Base-by-base conservation (phyloP, 2,888 invertebrate genomes). In the Sminthurinus aureus region DNA sequence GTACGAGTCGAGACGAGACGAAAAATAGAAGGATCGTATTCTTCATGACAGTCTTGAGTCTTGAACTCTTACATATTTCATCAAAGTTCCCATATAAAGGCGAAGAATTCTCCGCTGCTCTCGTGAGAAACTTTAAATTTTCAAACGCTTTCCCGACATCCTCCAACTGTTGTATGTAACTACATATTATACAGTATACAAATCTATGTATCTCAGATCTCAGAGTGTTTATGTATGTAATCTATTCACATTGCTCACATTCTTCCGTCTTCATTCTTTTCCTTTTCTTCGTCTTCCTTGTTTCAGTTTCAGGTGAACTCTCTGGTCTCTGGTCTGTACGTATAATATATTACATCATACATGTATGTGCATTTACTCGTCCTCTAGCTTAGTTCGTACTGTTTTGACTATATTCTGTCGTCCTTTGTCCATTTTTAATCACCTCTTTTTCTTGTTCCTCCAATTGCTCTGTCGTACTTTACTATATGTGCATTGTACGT, bases 51-150 rank as follows among this genome's bases (percentile, higher is more conserved):
- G 82, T 84, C 81, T 38, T 38, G 81, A 85, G 82, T 84, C 81
- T 38, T 38, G 81, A 71, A 79, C 81, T 84, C 83, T 84, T 84
- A 84, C 83, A 84, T 84, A 83, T 83, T 84, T 84, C 84, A 84
- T 85, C 85, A 85, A 85, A 84, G 83, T 83, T 85, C 74, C 80
- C 79, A 75, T 75, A 69, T 38, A 79, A 77, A 84, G 85, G 84
- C 83, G 84, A 84, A 84, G 83, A 85, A 85, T 84, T 83, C 79
- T 64, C 83, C 76, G 52, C 82, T 83, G 84, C 83, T 82, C 67
- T 85, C 84, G 85, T 84, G 85, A 85, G 84, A 84, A 85, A 84
- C 83, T 83, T 76, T 82, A 83, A 85, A 84, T 6, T 85, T 85
- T 84, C 84, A 85, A 85, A 85, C 82, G 85, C 84, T 83, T 83